Evolutionary conservation across 2,888 invertebrate species (phyloP).

Genomic region (Melangyna quadrimaculata): DNA sequence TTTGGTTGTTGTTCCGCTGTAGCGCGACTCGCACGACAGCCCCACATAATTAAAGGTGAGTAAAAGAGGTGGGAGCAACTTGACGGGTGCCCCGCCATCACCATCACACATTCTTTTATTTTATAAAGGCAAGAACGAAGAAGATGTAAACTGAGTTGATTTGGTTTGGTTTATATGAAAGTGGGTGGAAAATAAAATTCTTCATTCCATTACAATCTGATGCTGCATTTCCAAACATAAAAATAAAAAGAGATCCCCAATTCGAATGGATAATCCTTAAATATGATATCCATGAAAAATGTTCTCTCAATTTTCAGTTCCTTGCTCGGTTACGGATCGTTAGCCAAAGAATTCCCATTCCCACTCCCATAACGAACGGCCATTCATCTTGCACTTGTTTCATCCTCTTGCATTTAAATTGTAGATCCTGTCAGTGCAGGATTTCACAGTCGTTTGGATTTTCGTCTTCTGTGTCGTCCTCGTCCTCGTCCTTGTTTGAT

Average conservation of each 20-base stretch:
- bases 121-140: slow-evolving; percentile 6
- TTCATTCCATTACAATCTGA: not conserved
- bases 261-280: slow-evolving; percentile 34
- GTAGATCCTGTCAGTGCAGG: slow-evolving; percentile 63
- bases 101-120: not conserved
- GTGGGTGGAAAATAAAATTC: slow-evolving; percentile 52
- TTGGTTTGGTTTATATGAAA: not conserved
- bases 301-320: slow-evolving; percentile 6
- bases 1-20: slow-evolving; percentile 18
- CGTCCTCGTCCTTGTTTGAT: slow-evolving; percentile 35
- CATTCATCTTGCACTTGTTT: slow-evolving; percentile 70
- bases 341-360: slow-evolving; percentile 37
- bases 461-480: slow-evolving; percentile 31
- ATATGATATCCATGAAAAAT: slow-evolving; percentile 66
- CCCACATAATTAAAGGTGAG: slow-evolving; percentile 59
- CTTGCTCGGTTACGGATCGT: slow-evolving; percentile 62
- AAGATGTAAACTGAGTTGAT: slow-evolving; percentile 55
- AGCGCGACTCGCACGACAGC: slow-evolving; percentile 12
- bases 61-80: slow-evolving; percentile 65
- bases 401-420: slow-evolving; percentile 37
- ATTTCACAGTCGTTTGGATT: slow-evolving; percentile 66
- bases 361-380: slow-evolving; percentile 70
- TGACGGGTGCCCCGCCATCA: slow-evolving; percentile 42
- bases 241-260: not conserved
- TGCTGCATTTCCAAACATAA: not conserved